These are phyloP conservation scores for Meiosimyza decipiens DNA, from an alignment of 2,888 invertebrate species.

Conservation along the genomic window DNA sequence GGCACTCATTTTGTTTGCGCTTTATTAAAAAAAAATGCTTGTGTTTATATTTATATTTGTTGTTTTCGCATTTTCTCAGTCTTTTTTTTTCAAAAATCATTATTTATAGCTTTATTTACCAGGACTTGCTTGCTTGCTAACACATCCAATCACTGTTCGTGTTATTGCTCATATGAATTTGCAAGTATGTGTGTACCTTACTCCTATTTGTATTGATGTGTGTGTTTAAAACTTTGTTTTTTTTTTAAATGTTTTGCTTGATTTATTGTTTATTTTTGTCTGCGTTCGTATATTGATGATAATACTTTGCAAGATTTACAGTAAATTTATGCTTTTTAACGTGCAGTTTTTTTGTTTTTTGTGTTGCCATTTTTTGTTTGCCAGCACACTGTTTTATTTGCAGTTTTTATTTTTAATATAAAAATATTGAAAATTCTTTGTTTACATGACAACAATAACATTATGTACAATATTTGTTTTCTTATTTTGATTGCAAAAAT, in stretches of 20 bases:
- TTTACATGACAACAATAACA: too few relatives aligned
- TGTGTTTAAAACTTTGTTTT: not conserved
- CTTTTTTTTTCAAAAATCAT: constrained; percentile 7
- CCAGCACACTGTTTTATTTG: too few relatives aligned
- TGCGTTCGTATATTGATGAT: constrained; percentile 9
- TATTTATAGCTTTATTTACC: constrained; percentile 21
- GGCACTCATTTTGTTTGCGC: too few relatives aligned
- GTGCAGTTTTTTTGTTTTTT: too few relatives aligned
- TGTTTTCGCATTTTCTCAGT: too few relatives aligned
- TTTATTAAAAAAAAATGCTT: too few relatives aligned
- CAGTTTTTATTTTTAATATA: too few relatives aligned
- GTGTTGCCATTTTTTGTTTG: too few relatives aligned
- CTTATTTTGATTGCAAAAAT: too few relatives aligned
- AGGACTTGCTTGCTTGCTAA: not conserved
- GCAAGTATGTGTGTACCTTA: constrained; percentile 3
- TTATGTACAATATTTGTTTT: too few relatives aligned
- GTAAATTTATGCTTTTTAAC: constrained; percentile 9
- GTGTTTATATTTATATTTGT: too few relatives aligned
- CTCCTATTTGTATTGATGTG: not conserved
- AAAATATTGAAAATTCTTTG: too few relatives aligned
- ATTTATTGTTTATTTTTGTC: not conserved
- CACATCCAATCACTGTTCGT: not conserved
- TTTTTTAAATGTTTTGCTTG: not conserved
- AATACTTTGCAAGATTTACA: not conserved
- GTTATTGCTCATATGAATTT: not conserved